phyloP scores from a whole-genome alignment of 2,888 invertebrate species.

The Oscheius sp. region DNA sequence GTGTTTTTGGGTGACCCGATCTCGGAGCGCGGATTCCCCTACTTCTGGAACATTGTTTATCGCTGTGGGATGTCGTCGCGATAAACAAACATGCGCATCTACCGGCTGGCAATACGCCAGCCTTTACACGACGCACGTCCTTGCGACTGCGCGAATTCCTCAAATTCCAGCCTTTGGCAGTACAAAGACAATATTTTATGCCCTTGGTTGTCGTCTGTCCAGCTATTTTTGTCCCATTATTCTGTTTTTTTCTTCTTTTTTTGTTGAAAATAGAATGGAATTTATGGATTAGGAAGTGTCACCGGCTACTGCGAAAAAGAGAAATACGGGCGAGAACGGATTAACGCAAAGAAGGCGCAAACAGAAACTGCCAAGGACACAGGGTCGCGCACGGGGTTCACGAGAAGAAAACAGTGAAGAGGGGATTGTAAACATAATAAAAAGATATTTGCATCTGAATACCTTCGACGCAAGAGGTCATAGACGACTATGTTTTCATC shows the following conservation, averaged over 20 bases:
- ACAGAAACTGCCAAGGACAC: slow-evolving; percentile 12
- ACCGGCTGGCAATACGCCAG: slow-evolving; percentile 23
- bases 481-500: slow-evolving; percentile 5
- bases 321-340: slow-evolving; percentile 14
- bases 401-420: background rate
- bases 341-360: slow-evolving; percentile 20
- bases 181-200: too few species aligned
- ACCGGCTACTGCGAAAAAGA: background rate
- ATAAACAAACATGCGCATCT: slow-evolving; percentile 31
- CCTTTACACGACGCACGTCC: slow-evolving; percentile 27
- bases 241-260: too few species aligned
- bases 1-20: slow-evolving; percentile 19
- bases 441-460: background rate
- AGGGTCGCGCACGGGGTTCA: background rate
- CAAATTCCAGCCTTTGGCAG: slow-evolving; percentile 13
- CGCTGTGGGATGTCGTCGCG: slow-evolving; percentile 16
- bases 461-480: background rate
- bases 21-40: slow-evolving; percentile 2
- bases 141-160: slow-evolving; percentile 23
- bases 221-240: too few species aligned
- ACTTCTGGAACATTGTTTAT: slow-evolving; percentile 26
- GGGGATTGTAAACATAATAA: background rate
- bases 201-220: too few species aligned
- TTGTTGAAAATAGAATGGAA: background rate
- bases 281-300: background rate